These are phyloP conservation scores for Anoplolepis gracilipes DNA, from an alignment of 1,140 invertebrate genomes.

Conservation along the genomic window DNA sequence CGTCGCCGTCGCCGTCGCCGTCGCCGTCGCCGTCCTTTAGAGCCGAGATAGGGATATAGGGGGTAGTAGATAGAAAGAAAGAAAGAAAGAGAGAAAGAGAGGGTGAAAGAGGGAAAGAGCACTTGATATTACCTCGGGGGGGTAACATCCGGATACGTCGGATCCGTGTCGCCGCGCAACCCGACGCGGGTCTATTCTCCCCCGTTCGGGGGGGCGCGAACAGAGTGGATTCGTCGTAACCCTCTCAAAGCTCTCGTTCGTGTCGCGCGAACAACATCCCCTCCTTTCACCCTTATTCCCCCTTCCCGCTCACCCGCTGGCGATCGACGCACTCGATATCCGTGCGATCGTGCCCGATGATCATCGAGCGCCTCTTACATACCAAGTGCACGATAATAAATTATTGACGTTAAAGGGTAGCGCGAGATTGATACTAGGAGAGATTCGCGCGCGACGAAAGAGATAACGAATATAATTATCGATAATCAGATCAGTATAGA, in stretches of 20 bases:
- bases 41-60: background rate
- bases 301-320: background rate
- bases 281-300: background rate
- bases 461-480: background rate
- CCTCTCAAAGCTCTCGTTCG: constrained; percentile 17
- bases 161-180: constrained; percentile 15
- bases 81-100: background rate
- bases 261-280: constrained; percentile 36
- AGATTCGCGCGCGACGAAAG: background rate
- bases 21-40: background rate
- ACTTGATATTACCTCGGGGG: background rate
- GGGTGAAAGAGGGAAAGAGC: background rate
- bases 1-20: too few species aligned
- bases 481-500: background rate
- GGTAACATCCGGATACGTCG: constrained; percentile 25
- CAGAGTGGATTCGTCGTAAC: constrained; percentile 47
- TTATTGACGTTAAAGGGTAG: background rate
- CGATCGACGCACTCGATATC: background rate
- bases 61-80: too few species aligned
- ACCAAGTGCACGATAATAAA: constrained; percentile 9
- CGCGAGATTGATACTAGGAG: background rate
- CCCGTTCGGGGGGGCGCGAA: constrained; percentile 37
- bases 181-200: constrained; percentile 25
- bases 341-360: background rate
- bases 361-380: background rate